Evolutionary conservation across 2,797 vertebrate genomes (phyloP).

Genomic region (Borostomias antarcticus): DNA sequence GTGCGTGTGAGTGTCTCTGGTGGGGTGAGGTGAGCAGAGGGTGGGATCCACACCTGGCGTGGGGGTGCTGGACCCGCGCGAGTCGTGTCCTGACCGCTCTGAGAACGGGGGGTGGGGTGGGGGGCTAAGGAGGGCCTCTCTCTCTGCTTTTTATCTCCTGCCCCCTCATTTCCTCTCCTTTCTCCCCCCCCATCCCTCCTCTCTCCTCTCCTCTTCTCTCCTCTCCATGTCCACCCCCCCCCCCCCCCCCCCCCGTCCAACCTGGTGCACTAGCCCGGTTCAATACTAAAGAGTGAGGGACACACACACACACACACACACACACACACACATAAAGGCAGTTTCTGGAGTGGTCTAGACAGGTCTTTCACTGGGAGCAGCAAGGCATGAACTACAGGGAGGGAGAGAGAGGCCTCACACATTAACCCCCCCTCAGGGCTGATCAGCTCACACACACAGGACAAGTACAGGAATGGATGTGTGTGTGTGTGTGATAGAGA

Average conservation of each 20-base stretch:
- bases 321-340: constrained; percentile 69
- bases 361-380: constrained; percentile 64
- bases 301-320: no score
- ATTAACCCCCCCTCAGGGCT: constrained; percentile 41
- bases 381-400: constrained; percentile 59
- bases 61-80: constrained; percentile 4
- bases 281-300: no score
- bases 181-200: constrained; percentile 46
- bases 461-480: not conserved
- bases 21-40: not conserved
- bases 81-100: constrained; percentile 27
- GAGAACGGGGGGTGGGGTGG: constrained; percentile 44
- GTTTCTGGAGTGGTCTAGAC: constrained; percentile 60
- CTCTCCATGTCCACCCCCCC: not conserved
- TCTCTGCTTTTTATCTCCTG: constrained; percentile 33
- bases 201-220: not conserved
- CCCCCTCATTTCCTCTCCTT: no score
- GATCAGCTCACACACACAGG: constrained; percentile 30
- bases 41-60: constrained; percentile 17
- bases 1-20: no score
- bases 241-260: constrained; percentile 50
- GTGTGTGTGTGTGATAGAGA: not conserved
- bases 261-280: no score
- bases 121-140: constrained; percentile 28
- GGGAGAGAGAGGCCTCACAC: not conserved